These are phyloP conservation scores for Plebejus argus DNA, from an alignment of 2,888 invertebrate species.

Conservation along the genomic window DNA sequence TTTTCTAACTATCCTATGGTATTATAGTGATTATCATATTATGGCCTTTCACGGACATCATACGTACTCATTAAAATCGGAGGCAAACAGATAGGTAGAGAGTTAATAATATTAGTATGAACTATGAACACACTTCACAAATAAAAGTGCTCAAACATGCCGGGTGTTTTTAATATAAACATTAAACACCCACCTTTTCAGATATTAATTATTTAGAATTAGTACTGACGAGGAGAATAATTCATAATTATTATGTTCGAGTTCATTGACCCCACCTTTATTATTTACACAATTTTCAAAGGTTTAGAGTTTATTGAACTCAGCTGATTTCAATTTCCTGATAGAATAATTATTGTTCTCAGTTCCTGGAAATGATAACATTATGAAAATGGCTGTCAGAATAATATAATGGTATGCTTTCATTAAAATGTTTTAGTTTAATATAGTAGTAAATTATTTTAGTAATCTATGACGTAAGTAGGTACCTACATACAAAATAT, in stretches of 20 bases:
- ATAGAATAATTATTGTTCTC: not conserved
- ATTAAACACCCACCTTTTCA: not conserved
- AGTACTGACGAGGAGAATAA: not conserved
- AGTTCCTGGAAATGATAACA: not conserved
- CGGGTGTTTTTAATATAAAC: not conserved
- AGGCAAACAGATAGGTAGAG: no score
- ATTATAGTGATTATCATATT: no score
- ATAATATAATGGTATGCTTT: not conserved
- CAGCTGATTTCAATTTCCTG: not conserved
- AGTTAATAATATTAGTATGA: no score
- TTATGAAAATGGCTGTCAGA: not conserved
- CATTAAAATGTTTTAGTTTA: not conserved
- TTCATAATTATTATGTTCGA: not conserved
- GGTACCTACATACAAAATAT: no score
- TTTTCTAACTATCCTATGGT: no score
- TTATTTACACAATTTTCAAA: not conserved
- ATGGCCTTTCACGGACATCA: no score
- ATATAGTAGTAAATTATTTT: no score
- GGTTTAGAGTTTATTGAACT: not conserved
- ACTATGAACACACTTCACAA: no score
- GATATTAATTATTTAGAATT: not conserved
- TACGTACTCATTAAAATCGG: no score
- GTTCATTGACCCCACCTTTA: not conserved
- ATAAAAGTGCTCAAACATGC: not conserved
- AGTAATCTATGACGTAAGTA: no score